A percentile compares a stretch with the other conserved stretches of the same genome.
These are phyloP conservation scores for Rhopilema esculentum DNA, from an alignment of 30 jellyfish, hydroid and myxozoan genomes.

Conservation along the genomic window DNA sequence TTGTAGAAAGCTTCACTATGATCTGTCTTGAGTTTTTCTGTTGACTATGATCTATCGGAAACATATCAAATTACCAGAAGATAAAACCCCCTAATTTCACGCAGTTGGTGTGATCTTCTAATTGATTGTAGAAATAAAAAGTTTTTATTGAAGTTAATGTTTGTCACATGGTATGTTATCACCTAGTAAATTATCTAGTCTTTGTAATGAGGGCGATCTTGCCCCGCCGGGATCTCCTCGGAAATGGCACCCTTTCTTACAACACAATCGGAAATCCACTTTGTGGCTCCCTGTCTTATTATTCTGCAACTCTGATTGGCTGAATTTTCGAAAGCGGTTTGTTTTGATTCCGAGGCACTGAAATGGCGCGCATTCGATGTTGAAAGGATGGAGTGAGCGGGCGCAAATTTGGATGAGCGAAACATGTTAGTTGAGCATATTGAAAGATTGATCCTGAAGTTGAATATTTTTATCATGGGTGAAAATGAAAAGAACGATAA, in stretches of 20 bases:
- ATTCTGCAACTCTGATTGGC: slow-evolving; percentile 41
- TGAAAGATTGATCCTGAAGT: slow-evolving; percentile 1
- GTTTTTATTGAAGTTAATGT: not conserved
- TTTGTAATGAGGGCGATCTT: not conserved
- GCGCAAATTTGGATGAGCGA: not conserved
- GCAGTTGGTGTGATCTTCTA: not conserved
- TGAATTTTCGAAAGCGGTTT: slow-evolving; percentile 51
- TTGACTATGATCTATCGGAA: too few species aligned
- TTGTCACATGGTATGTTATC: not conserved
- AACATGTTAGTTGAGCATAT: slow-evolving; percentile 3
- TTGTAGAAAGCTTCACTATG: too few species aligned
- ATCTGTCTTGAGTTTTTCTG: too few species aligned
- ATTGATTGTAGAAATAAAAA: not conserved
- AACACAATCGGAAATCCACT: not conserved
- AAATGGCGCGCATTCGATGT: slow-evolving; percentile 60
- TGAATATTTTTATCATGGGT: slow-evolving; percentile 33
- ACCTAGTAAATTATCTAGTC: not conserved
- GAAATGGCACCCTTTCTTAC: not conserved
- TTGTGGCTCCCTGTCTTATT: slow-evolving; percentile 66
- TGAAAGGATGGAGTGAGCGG: not conserved
- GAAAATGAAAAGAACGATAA: slow-evolving; percentile 18
- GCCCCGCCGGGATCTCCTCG: not conserved
- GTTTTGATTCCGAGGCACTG: slow-evolving; percentile 75
- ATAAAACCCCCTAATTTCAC: not conserved
- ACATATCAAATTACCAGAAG: too few species aligned